A percentile compares a stretch with the other conserved stretches of the same genome.
Evolutionary conservation across 2,113 vertebrate species (phyloP).

Genomic region (Tautogolabrus adspersus): DNA sequence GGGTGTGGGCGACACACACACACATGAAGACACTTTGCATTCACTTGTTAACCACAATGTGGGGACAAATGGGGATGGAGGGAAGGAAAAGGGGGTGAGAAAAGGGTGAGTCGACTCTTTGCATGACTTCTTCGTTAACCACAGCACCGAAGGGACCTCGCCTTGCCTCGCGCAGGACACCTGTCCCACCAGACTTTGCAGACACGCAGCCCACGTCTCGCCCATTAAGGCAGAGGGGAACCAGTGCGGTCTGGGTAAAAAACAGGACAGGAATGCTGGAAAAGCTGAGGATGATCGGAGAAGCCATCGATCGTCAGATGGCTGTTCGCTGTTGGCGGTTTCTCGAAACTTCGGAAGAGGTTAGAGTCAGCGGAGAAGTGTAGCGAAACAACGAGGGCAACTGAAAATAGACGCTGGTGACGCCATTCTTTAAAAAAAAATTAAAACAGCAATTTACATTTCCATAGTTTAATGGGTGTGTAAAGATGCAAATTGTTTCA

Average conservation of each 20-base stretch:
- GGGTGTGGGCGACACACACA: constrained; percentile 45
- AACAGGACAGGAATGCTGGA: constrained; percentile 6
- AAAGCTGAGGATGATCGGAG: constrained; percentile 21
- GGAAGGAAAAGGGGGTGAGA: constrained; percentile 44
- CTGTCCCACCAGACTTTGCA: constrained; percentile 45
- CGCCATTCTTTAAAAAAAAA: background rate
- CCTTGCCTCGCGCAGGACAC: constrained; percentile 41
- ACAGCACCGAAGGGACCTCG: constrained; percentile 66
- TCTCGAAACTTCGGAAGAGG: constrained; percentile 41
- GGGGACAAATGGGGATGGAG: constrained; percentile 69
- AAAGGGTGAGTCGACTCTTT: constrained; percentile 71
- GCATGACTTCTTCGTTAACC: constrained; percentile 78
- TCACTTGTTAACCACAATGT: constrained; percentile 75
- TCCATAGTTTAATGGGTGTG: background rate
- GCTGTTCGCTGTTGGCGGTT: constrained; percentile 72
- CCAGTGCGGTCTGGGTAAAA: constrained; percentile 41
- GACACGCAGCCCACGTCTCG: constrained; percentile 28
- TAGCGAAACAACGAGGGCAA: constrained; percentile 31
- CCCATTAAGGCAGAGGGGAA: constrained; percentile 68
- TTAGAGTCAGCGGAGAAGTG: constrained; percentile 62
- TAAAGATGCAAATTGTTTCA: background rate
- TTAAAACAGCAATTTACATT: background rate
- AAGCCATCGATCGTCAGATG: constrained; percentile 68
- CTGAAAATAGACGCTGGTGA: background rate
- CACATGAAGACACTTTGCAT: constrained; percentile 69